Percentiles rank a stretch among this genome's conserved stretches.
Evolutionary conservation across 2,797 vertebrate species (phyloP).

Genomic region (Acomys russatus): DNA sequence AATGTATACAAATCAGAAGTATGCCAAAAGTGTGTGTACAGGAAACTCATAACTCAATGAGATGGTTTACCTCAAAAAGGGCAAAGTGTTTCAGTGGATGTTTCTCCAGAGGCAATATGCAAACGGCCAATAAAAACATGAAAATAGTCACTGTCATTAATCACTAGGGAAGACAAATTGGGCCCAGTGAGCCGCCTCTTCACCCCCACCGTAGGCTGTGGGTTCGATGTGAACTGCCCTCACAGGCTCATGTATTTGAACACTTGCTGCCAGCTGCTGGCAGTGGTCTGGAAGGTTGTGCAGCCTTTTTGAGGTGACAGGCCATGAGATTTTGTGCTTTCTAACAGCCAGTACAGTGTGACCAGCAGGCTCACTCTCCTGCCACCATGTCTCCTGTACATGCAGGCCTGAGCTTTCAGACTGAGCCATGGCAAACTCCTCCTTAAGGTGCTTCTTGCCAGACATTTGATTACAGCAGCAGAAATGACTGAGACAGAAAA

Average conservation of each 20-base stretch:
- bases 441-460: not conserved
- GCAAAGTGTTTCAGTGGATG: not conserved
- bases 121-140: not conserved
- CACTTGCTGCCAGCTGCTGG: not conserved
- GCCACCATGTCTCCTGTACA: not conserved
- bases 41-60: not conserved
- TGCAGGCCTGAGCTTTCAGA: not conserved
- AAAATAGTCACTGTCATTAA: not conserved
- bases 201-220: accelerated
- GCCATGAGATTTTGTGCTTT: not conserved
- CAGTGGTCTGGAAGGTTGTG: not conserved
- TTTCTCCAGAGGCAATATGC: not conserved
- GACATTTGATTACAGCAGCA: not conserved
- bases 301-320: not conserved
- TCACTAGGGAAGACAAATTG: not conserved
- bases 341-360: not conserved
- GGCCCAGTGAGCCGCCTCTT: not conserved
- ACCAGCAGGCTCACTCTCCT: not conserved
- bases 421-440: not conserved
- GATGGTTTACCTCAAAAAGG: not conserved
- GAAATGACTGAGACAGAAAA: not conserved
- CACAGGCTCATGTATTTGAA: not conserved
- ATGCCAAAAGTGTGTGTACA: not conserved
- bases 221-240: too few relatives aligned
- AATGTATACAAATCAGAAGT: not conserved